Evolutionary conservation across 2,888 invertebrate genomes (phyloP).

Genomic region (Epinotia ramella): DNA sequence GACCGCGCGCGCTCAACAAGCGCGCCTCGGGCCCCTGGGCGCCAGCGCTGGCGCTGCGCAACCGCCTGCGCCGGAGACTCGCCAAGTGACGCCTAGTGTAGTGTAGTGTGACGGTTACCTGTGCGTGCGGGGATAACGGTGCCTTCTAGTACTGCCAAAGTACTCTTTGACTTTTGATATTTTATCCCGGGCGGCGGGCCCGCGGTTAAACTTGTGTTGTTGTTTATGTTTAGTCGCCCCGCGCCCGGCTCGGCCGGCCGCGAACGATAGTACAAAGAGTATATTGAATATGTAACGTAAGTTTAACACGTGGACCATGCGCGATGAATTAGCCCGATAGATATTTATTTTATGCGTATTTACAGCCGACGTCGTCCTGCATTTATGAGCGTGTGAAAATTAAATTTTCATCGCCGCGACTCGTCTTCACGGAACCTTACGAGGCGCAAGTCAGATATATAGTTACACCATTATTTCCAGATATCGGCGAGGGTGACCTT

Average conservation of each 20-base stretch:
- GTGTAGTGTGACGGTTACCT: conserved; percentile 55
- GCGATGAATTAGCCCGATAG: conserved; percentile 73
- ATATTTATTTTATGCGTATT: conserved; percentile 80
- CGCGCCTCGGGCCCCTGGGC: conserved; percentile 74
- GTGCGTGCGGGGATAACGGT: conserved; percentile 59
- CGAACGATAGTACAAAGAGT: conserved; percentile 75
- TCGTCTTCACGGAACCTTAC: conserved; percentile 50
- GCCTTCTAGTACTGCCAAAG: conserved; percentile 70
- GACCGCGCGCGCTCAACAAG: conserved; percentile 62
- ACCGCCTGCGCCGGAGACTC: conserved; percentile 75
- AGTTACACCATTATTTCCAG: conserved; percentile 32
- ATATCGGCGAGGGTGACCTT: conserved; percentile 6
- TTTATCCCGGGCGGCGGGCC: conserved; percentile 56
- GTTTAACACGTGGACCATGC: conserved; percentile 80
- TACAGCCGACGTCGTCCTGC: conserved; percentile 73
- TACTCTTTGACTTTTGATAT: conserved; percentile 60
- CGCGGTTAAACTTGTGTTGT: conserved; percentile 74
- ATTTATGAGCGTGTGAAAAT: conserved; percentile 78
- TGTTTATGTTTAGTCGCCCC: conserved; percentile 57
- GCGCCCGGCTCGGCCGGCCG: conserved; percentile 43
- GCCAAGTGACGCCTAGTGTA: conserved; percentile 63
- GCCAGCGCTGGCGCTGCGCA: conserved; percentile 74
- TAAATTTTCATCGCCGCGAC: conserved; percentile 70
- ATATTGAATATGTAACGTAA: conserved; percentile 77
- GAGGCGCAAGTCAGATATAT: conserved; percentile 25